Percentiles rank a stretch among this genome's conserved stretches.
phyloP scores from a whole-genome alignment of 2,888 invertebrate genomes.

The Spilarctia lutea region DNA sequence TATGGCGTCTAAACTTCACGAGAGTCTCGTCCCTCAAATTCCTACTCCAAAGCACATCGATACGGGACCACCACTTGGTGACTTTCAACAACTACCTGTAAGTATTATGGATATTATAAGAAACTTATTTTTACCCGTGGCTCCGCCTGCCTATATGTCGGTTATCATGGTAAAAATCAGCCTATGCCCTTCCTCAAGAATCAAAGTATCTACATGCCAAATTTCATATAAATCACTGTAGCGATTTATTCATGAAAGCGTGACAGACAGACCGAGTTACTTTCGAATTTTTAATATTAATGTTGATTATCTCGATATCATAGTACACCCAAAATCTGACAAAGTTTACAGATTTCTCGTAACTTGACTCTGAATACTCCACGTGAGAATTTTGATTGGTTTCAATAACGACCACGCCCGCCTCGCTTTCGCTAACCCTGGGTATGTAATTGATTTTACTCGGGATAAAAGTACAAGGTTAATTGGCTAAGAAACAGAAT shows the following conservation, averaged over 20 bases:
- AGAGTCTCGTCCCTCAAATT: conserved; percentile 61
- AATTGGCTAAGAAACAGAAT: neutral
- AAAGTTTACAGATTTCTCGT: neutral
- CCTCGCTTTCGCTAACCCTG: neutral
- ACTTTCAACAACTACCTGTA: conserved; percentile 77
- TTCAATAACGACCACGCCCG: neutral
- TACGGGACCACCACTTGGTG: conserved; percentile 73
- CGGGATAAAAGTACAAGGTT: neutral
- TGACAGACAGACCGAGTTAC: too few relatives aligned
- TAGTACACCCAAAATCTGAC: neutral
- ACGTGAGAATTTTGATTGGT: neutral
- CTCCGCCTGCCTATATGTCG: too few relatives aligned
- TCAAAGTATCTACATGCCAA: too few relatives aligned
- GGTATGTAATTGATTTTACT: neutral
- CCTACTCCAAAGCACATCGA: conserved; percentile 57
- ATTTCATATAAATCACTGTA: too few relatives aligned
- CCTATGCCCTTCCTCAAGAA: too few relatives aligned
- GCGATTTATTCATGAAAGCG: too few relatives aligned
- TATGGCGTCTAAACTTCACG: conserved; percentile 77
- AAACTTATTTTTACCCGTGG: too few relatives aligned
- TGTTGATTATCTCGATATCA: too few relatives aligned
- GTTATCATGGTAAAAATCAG: too few relatives aligned
- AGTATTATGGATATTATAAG: conserved; percentile 54
- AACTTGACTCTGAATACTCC: neutral
- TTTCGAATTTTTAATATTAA: too few relatives aligned